Percentiles rank a stretch among this genome's conserved stretches.
Evolutionary conservation across 1,140 invertebrate species (phyloP).

Genomic region (Sminthurides bifidus): DNA sequence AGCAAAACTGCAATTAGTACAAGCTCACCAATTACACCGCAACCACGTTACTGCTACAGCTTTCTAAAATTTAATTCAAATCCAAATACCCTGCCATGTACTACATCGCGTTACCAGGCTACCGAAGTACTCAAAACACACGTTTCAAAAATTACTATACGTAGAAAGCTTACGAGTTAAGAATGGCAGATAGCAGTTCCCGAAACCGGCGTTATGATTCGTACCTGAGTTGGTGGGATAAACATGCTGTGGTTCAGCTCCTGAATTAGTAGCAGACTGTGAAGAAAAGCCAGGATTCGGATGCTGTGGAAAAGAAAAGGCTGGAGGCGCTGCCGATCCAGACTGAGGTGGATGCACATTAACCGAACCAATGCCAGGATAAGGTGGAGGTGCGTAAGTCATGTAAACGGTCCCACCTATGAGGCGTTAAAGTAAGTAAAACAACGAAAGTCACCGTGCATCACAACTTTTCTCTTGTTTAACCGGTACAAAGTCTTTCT

Average conservation of each 20-base stretch:
- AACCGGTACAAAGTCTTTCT: background rate
- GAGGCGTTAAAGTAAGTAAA: slow-evolving; percentile 26
- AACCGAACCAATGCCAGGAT: slow-evolving; percentile 9
- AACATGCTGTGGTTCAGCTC: slow-evolving; percentile 11
- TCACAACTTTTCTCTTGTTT: background rate
- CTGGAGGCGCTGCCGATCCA: background rate
- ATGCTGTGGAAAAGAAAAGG: background rate
- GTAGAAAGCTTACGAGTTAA: no score
- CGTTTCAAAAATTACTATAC: no score
- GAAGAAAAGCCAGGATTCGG: background rate
- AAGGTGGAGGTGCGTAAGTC: slow-evolving; percentile 85
- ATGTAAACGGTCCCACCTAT: slow-evolving; percentile 76
- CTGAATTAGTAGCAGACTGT: background rate
- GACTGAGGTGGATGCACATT: slow-evolving; percentile 3
- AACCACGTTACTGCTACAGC: no score
- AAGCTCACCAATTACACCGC: no score
- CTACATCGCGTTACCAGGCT: no score
- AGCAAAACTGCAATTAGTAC: no score
- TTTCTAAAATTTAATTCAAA: no score
- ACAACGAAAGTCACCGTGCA: background rate
- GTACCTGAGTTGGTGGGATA: background rate
- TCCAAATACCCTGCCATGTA: no score
- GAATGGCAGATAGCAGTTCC: no score
- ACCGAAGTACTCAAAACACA: no score
- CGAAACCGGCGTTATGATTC: background rate